Base-by-base conservation (phyloP, 1,140 invertebrate genomes). In the Araneus ventricosus region DNA sequence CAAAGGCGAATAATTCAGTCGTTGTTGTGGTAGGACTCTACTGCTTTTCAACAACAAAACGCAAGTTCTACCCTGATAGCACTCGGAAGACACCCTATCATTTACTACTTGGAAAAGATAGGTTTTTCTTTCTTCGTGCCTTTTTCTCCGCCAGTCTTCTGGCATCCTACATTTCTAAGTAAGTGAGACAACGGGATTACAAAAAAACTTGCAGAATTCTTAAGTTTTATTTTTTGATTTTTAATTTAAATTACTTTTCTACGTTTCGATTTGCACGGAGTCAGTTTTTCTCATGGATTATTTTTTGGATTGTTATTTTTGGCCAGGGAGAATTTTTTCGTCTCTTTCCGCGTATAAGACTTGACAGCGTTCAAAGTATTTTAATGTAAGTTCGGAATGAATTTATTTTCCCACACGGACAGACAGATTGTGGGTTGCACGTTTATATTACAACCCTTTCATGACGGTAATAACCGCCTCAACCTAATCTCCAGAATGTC, bases 181-280 rank as follows among this genome's bases (percentile, higher is more conserved):
- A 70, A 75, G 70, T 75, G 20, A 75, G 2, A 37, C 70, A 75
- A 75, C 70, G 30, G 30, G 30, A 75, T 75, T 22, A 17, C 4
- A 37, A 27, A 14, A 70, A 37, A 4, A 3, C 20, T 34, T 17
- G 20, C 30, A 75, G 34, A 34, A 75, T 75, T 75, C 59, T 2
- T 20, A 70, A 70, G 27, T 70, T 30, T 70, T 27, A 70, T 30
- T 75, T 75, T 75, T 75, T 75, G 45, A 75, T 34, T 20, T 20
- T 20, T 37, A 75, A 75, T 75, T 75, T 75, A 75, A 75, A 75
- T 70, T 75, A 75, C 30, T 75, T 75, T 75, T 75, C 24, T 22
- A n/a, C n/a, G n/a, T 67, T 67, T 67, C 14, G 30, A 75, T 75
- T 75, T 75, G 70, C 34, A 20, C 20, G 30, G 30, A 75, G 70